Conservation (phyloP, 2,113 vertebrate genomes). For the Plestiodon gilberti region DNA sequence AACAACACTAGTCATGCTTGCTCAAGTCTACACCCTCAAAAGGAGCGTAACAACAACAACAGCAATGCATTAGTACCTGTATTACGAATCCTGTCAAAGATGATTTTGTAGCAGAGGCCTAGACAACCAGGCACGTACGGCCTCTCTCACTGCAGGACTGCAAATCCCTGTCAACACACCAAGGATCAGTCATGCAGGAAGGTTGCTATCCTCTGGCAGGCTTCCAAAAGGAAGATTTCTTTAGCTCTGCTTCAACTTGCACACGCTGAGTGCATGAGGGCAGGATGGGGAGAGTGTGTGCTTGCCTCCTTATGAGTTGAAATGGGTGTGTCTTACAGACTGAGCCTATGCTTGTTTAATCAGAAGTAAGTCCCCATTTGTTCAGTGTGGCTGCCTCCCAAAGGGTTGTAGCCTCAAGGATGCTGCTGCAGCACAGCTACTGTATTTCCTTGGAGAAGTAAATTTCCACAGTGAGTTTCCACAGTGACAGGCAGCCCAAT, state of each 20-base stretch:
- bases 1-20: not conserved
- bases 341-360: not conserved
- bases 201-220: not conserved
- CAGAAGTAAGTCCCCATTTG: not conserved
- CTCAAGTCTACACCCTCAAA: not conserved
- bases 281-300: not conserved
- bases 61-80: not conserved
- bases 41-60: not conserved
- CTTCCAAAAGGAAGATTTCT: not conserved
- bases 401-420: not conserved
- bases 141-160: not conserved
- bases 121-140: not conserved
- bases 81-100: not conserved
- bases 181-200: not conserved
- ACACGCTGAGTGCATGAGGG: not conserved
- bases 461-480: too few species aligned
- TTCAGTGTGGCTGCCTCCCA: not conserved
- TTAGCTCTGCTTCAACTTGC: slow-evolving; percentile 6
- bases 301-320: not conserved
- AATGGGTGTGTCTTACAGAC: not conserved
- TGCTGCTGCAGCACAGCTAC: not conserved
- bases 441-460: too few species aligned
- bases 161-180: not conserved
- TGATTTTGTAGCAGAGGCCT: not conserved
- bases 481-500: too few species aligned